Conservation (phyloP, 2,113 vertebrate genomes). For the Epinephelus fuscoguttatus region DNA sequence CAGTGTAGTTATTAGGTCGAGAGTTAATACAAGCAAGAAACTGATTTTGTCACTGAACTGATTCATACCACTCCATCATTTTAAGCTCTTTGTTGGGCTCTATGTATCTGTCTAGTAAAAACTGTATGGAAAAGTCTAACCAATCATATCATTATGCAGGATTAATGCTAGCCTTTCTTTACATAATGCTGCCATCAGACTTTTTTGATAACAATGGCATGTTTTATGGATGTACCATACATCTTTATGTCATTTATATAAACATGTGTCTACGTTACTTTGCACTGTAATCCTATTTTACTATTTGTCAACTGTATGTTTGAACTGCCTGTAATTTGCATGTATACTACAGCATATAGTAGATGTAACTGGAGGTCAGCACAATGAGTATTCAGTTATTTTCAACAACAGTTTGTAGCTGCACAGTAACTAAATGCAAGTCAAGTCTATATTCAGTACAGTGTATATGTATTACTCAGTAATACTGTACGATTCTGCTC, state of each 20-base stretch:
- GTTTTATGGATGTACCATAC: slow-evolving; percentile 38
- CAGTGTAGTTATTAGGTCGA: slow-evolving; percentile 32
- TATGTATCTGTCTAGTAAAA: slow-evolving; percentile 11
- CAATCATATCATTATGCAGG: slow-evolving; percentile 10
- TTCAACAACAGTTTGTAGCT: slow-evolving; percentile 65
- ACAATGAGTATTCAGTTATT: slow-evolving; percentile 55
- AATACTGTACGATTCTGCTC: slow-evolving; percentile 67
- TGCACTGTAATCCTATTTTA: slow-evolving; percentile 47
- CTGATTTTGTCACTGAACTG: slow-evolving; percentile 26
- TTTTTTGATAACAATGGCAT: slow-evolving; percentile 33
- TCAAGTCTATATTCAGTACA: slow-evolving; percentile 61
- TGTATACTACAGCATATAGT: slow-evolving; percentile 56
- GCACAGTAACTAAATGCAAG: slow-evolving; percentile 72
- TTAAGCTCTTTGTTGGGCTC: slow-evolving; percentile 27
- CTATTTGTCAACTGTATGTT: slow-evolving; percentile 39
- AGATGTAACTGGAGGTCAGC: slow-evolving; percentile 62
- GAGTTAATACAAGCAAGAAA: slow-evolving; percentile 32
- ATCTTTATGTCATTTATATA: slow-evolving; percentile 37
- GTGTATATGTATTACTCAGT: slow-evolving; percentile 62
- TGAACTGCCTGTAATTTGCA: slow-evolving; percentile 54
- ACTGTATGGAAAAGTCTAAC: slow-evolving; percentile 8
- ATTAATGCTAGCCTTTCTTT: slow-evolving; percentile 43
- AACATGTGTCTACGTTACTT: slow-evolving; percentile 53
- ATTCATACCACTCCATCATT: slow-evolving; percentile 25
- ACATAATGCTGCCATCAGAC: slow-evolving; percentile 36